phyloP scores from a whole-genome alignment of 2,113 vertebrate species.

The Trogon melanurus region DNA sequence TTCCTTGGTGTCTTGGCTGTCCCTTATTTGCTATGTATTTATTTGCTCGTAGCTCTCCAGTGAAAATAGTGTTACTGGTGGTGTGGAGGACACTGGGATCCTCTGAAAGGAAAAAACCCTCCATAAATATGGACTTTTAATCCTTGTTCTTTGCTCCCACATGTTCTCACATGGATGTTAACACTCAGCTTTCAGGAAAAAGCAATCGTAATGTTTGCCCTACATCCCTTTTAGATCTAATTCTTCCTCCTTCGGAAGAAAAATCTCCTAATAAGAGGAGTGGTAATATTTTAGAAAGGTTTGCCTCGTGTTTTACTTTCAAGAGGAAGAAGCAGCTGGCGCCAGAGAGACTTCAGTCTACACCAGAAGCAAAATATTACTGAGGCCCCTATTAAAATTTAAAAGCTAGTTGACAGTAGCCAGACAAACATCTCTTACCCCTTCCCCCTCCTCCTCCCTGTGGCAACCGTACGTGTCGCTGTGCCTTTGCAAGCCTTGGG shows the following conservation, averaged over 20 bases:
- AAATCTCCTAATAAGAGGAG: neutral
- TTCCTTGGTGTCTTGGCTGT: neutral
- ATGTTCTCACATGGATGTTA: neutral
- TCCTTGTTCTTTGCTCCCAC: neutral
- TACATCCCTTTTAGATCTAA: neutral
- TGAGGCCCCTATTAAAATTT: neutral
- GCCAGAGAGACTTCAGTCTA: neutral
- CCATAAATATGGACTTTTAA: neutral
- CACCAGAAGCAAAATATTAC: neutral
- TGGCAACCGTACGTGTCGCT: rapidly evolving
- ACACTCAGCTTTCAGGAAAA: neutral
- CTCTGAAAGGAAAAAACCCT: neutral
- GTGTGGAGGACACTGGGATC: neutral
- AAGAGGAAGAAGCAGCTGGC: neutral
- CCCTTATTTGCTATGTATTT: neutral
- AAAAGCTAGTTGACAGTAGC: neutral
- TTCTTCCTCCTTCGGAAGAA: neutral
- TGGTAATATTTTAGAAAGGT: neutral
- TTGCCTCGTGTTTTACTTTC: neutral
- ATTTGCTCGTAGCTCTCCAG: neutral
- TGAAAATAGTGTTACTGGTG: neutral
- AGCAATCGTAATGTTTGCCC: rapidly evolving
- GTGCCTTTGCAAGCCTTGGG: neutral
- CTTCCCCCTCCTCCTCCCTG: neutral
- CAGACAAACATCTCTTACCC: neutral